Conservation (phyloP, 2,888 invertebrate species). For the Muschampia plurimacula region DNA sequence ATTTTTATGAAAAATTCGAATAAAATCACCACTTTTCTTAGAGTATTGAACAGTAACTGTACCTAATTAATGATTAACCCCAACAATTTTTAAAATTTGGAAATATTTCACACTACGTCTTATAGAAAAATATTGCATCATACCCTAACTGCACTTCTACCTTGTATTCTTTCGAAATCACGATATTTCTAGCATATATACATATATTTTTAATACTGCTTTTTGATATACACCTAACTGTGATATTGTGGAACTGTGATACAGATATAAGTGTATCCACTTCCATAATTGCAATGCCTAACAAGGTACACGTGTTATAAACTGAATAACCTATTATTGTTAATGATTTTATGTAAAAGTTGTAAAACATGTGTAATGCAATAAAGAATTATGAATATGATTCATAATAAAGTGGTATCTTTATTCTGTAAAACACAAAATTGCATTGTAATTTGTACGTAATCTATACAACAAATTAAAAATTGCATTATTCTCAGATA, state of each 20-base stretch:
- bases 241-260: background rate
- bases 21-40: slow-evolving; percentile 1
- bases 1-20: background rate
- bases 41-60: slow-evolving; percentile 5
- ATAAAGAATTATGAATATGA: too few relatives aligned
- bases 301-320: background rate
- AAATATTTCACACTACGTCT: slow-evolving; percentile 25
- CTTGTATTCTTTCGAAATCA: slow-evolving; percentile 31
- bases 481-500: too few relatives aligned
- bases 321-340: too few relatives aligned
- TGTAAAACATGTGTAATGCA: too few relatives aligned
- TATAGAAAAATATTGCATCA: slow-evolving; percentile 39
- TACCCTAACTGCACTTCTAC: slow-evolving; percentile 35
- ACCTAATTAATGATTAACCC: background rate
- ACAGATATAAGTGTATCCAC: background rate
- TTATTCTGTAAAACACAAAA: too few relatives aligned
- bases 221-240: background rate
- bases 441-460: too few relatives aligned
- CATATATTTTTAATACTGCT: slow-evolving; percentile 9
- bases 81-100: slow-evolving; percentile 26
- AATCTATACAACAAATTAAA: too few relatives aligned
- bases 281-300: too few relatives aligned
- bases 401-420: too few relatives aligned
- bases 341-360: too few relatives aligned
- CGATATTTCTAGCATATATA: slow-evolving; percentile 19